phyloP scores from a whole-genome alignment of 2,113 vertebrate genomes.

The Channa argus region DNA sequence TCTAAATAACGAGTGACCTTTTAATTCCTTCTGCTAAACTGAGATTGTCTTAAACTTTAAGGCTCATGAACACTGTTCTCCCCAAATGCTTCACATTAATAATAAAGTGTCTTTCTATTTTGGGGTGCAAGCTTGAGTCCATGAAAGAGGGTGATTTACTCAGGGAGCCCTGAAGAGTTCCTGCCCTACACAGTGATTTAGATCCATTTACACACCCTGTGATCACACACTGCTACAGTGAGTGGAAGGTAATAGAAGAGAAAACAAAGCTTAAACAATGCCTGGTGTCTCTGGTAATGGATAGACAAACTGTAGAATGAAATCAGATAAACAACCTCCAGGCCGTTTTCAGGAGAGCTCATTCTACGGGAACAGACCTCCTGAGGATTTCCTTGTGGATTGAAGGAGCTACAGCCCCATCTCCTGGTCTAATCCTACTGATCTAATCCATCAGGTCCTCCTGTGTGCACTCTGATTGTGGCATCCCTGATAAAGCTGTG shows the following conservation, averaged over 20 bases:
- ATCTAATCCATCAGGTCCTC: too few relatives aligned
- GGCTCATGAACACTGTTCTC: neutral
- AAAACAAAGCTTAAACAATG: neutral
- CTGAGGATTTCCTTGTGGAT: too few relatives aligned
- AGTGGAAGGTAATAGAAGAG: neutral
- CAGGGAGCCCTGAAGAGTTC: conserved; percentile 11
- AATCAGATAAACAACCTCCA: neutral
- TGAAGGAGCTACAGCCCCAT: too few relatives aligned
- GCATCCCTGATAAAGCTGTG: too few relatives aligned
- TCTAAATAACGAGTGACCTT: neutral
- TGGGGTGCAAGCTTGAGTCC: conserved; percentile 22
- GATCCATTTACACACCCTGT: conserved; percentile 30
- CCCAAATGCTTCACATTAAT: conserved; percentile 54
- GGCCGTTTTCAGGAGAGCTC: too few relatives aligned
- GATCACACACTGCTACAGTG: conserved; percentile 4
- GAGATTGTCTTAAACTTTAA: neutral
- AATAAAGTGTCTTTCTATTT: conserved; percentile 57
- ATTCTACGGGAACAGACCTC: too few relatives aligned
- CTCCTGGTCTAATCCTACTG: too few relatives aligned
- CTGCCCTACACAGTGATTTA: neutral
- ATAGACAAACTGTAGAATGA: neutral
- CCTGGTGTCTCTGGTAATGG: neutral
- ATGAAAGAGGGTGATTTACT: conserved; percentile 45
- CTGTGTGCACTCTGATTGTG: too few relatives aligned
- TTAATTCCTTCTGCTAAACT: conserved; percentile 3